Conservation (phyloP, 2,888 invertebrate species). For the Rotaria sp. region DNA sequence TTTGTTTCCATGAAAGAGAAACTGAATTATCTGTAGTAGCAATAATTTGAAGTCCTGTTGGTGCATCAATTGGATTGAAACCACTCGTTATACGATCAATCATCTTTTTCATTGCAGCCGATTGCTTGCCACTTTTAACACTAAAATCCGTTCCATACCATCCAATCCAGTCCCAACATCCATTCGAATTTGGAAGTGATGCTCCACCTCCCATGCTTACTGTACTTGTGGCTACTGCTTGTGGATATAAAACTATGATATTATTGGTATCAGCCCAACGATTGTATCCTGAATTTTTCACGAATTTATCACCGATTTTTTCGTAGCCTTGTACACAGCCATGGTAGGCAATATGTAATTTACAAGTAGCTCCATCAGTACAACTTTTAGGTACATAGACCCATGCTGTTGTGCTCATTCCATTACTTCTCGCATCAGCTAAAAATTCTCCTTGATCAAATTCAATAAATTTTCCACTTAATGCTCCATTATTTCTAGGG, state of each 20-base stretch:
- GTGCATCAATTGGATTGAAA: background rate
- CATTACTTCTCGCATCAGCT: slow-evolving; percentile 35
- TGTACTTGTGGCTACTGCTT: slow-evolving; percentile 41
- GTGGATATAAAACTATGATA: slow-evolving; percentile 48
- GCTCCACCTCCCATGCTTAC: slow-evolving; percentile 23
- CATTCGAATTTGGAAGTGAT: slow-evolving; percentile 43
- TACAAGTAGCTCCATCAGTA: slow-evolving; percentile 42
- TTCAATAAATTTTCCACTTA: slow-evolving; percentile 30
- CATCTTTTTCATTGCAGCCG: background rate
- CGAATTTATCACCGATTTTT: slow-evolving; percentile 45
- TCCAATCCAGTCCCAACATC: slow-evolving; percentile 49
- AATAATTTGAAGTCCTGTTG: background rate
- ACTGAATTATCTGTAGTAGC: background rate
- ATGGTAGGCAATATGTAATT: slow-evolving; percentile 45
- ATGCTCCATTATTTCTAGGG: background rate
- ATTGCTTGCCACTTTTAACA: background rate
- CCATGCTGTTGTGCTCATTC: slow-evolving; percentile 44
- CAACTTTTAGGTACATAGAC: slow-evolving; percentile 44
- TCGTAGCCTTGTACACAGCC: slow-evolving; percentile 44
- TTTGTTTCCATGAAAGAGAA: background rate
- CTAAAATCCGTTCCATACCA: slow-evolving; percentile 44
- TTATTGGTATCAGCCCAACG: slow-evolving; percentile 48
- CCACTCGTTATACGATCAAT: background rate
- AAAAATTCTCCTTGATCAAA: slow-evolving; percentile 43
- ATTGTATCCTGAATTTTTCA: slow-evolving; percentile 46